Conservation (phyloP, 1,140 invertebrate genomes). For the Bicyclus anynana region DNA sequence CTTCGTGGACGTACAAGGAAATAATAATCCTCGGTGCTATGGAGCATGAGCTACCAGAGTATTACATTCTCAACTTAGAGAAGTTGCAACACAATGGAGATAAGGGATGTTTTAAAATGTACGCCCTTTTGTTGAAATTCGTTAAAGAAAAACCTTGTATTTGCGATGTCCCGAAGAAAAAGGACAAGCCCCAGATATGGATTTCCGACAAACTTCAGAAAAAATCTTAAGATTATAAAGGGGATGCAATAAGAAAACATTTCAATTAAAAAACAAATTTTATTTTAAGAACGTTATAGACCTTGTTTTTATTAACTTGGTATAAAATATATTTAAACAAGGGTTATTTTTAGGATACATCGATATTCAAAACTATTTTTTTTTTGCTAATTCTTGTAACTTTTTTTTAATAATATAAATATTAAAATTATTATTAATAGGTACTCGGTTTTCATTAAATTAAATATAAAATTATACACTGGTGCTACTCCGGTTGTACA, state of each 20-base stretch:
- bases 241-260: slow-evolving; percentile 14
- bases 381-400: slow-evolving; percentile 56
- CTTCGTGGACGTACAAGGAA: slow-evolving; percentile 54
- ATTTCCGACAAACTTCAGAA: slow-evolving; percentile 17
- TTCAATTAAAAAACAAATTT: slow-evolving; percentile 43
- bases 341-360: slow-evolving; percentile 42
- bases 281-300: slow-evolving; percentile 54
- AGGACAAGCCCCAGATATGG: slow-evolving; percentile 34
- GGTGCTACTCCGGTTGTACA: background rate
- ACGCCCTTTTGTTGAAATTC: slow-evolving; percentile 44
- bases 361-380: slow-evolving; percentile 51
- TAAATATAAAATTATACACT: slow-evolving; percentile 72
- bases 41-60: slow-evolving; percentile 48
- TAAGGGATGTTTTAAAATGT: slow-evolving; percentile 42
- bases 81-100: slow-evolving; percentile 54
- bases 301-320: slow-evolving; percentile 44
- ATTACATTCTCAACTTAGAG: slow-evolving; percentile 51
- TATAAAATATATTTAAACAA: slow-evolving; percentile 56
- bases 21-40: slow-evolving; percentile 51
- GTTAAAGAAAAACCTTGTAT: slow-evolving; percentile 35
- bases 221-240: background rate
- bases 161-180: slow-evolving; percentile 23
- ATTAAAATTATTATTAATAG: slow-evolving; percentile 75
- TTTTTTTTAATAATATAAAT: slow-evolving; percentile 73
- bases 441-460: slow-evolving; percentile 74